phyloP scores from a whole-genome alignment of 2,888 invertebrate genomes.

The Drosophila kanekoi region DNA sequence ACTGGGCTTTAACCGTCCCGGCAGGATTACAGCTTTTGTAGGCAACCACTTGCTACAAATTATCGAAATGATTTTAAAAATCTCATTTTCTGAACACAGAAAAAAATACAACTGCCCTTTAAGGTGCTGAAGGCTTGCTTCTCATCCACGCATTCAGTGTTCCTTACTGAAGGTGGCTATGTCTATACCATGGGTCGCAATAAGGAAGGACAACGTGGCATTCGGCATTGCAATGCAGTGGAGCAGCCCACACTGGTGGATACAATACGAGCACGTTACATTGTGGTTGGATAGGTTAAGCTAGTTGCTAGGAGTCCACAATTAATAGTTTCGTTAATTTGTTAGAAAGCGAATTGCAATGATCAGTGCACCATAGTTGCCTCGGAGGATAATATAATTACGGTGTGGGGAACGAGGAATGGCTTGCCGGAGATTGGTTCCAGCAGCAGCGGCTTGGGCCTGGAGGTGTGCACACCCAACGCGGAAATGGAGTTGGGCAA shows the following conservation, averaged over 20 bases:
- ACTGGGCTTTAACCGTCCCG: slow-evolving; percentile 86
- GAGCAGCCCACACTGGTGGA: slow-evolving; percentile 82
- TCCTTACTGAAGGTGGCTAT: slow-evolving; percentile 88
- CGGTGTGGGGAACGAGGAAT: slow-evolving; percentile 89
- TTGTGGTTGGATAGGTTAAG: slow-evolving; percentile 68
- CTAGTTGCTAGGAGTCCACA: background rate
- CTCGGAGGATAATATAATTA: slow-evolving; percentile 88
- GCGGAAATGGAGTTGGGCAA: slow-evolving; percentile 81
- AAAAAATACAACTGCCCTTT: slow-evolving; percentile 86
- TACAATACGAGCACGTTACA: slow-evolving; percentile 80
- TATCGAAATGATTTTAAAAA: background rate
- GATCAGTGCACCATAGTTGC: slow-evolving; percentile 88
- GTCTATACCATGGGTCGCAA: slow-evolving; percentile 89
- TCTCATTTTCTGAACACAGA: slow-evolving; percentile 60
- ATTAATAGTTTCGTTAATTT: background rate
- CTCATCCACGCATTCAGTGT: slow-evolving; percentile 87
- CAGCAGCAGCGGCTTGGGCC: slow-evolving; percentile 50
- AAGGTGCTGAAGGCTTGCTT: slow-evolving; percentile 87
- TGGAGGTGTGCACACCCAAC: slow-evolving; percentile 64
- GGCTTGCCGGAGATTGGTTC: slow-evolving; percentile 81
- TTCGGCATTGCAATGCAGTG: slow-evolving; percentile 80
- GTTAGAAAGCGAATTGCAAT: slow-evolving; percentile 88
- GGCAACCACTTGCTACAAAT: slow-evolving; percentile 9
- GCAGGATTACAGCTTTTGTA: slow-evolving; percentile 82
- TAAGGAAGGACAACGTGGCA: slow-evolving; percentile 88